Base-by-base conservation (phyloP, 1,140 invertebrate species). In the Eumeta japonica region DNA sequence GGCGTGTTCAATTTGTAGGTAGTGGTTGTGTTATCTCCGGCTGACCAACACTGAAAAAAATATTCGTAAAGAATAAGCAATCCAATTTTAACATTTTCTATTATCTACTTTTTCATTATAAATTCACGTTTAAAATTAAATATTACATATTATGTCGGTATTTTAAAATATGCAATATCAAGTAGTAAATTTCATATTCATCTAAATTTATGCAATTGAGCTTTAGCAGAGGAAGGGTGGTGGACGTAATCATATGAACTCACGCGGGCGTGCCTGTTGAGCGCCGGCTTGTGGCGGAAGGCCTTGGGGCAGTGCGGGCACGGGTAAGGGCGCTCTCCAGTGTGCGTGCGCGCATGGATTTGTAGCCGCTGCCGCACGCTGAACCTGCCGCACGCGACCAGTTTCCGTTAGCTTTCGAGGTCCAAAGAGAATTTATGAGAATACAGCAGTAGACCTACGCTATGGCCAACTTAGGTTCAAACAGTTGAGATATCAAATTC, bases 11-110 rank as follows among this genome's bases (percentile, higher is more conserved):
- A 28, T 28, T 58, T 55, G 0, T 61, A 37, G 14, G 62, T 57
- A 2, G 63, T 55, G 0, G 52, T 58, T 79, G 68, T 89, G 94
- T 0, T 89, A 89, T 37, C 87, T 76, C 52, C 88, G 88, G 2
- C 89, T 88, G 0, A 76, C 77, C 46, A 80, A 78, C 4, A 77
- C 74, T 47, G 78, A 52, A 24, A 1, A 16, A n/a, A 24, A 31
- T 28, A 15, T 17, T 17, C 20, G 2, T 20, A 18, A 14, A 0
- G 27, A 43, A 37, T 50, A 11, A 61, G n/a, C n/a, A 9, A 30
- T 15, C n/a, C 13, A 30, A 18, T 2, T 13, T 29, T 11, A 28
- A 18, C 19, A 29, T 38, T 16, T 3, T 19, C 28, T 24, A 5
- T 29, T 17, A 38, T 16, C 3, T 4, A 16, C 12, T 10, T n/a